A percentile compares a stretch with the other conserved stretches of the same genome.
These are phyloP conservation scores for Antechinus stuartii DNA, from an alignment of 2,113 vertebrate genomes.

Conservation along the genomic window DNA sequence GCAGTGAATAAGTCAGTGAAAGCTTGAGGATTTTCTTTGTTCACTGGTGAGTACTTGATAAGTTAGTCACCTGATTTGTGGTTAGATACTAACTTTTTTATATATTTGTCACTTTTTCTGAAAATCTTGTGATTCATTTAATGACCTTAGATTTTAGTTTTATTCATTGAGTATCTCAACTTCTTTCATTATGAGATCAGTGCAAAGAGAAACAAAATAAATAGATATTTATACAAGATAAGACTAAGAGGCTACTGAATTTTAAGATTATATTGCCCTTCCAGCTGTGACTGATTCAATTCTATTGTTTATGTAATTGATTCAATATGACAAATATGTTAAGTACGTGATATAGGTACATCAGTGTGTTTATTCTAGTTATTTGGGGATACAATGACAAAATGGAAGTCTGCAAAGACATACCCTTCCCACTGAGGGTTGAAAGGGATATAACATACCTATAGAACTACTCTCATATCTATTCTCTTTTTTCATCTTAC, in stretches of 20 bases:
- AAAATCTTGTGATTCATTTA: slow-evolving; percentile 29
- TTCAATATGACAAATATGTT: neutral
- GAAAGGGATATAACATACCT: neutral
- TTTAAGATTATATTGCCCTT: slow-evolving; percentile 29
- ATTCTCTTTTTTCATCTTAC: neutral
- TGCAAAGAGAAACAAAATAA: slow-evolving; percentile 16
- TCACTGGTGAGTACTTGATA: slow-evolving; percentile 14
- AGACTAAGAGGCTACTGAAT: neutral
- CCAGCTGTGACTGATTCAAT: slow-evolving; percentile 24
- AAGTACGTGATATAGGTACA: neutral
- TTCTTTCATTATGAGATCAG: slow-evolving; percentile 25
- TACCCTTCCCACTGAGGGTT: neutral
- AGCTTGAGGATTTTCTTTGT: neutral
- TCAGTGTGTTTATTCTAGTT: neutral
- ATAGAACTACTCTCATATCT: neutral
- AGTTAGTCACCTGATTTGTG: slow-evolving; percentile 37
- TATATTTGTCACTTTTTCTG: slow-evolving; percentile 11
- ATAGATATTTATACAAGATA: neutral
- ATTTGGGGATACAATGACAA: neutral
- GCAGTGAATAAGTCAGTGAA: neutral
- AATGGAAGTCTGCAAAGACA: neutral
- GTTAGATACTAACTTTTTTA: slow-evolving; percentile 25
- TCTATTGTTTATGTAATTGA: neutral
- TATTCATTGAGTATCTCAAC: slow-evolving; percentile 12
- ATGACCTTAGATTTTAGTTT: neutral